Evolutionary conservation across 2,888 invertebrate genomes (phyloP).

Genomic region (Leptinotarsa juncta): DNA sequence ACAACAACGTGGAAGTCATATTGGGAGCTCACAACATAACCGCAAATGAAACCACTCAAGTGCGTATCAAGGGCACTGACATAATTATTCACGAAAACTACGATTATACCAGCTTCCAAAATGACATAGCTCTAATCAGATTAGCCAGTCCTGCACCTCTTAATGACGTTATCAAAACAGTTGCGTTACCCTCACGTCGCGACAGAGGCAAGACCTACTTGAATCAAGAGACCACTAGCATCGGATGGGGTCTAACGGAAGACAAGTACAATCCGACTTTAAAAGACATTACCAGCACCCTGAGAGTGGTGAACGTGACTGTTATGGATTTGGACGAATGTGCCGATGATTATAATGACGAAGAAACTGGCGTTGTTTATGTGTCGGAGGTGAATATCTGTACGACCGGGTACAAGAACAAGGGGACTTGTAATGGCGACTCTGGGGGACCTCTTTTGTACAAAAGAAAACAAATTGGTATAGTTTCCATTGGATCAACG

Average conservation of each 20-base stretch:
- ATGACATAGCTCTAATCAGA: constrained; percentile 52
- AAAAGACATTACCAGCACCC: constrained; percentile 47
- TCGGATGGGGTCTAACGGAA: constrained; percentile 53
- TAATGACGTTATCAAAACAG: constrained; percentile 44
- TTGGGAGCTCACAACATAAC: constrained; percentile 54
- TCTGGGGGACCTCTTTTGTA: constrained; percentile 51
- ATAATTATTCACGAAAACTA: constrained; percentile 50
- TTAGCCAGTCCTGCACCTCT: constrained; percentile 43
- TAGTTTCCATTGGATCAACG: constrained; percentile 50
- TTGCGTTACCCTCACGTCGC: constrained; percentile 46
- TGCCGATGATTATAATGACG: constrained; percentile 47
- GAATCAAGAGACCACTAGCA: constrained; percentile 37
- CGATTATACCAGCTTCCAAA: constrained; percentile 37
- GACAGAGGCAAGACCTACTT: constrained; percentile 38
- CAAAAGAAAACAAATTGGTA: constrained; percentile 45
- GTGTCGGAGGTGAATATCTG: constrained; percentile 50
- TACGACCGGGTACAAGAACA: constrained; percentile 49
- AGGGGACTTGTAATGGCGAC: constrained; percentile 53
- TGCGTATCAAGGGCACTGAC: constrained; percentile 32
- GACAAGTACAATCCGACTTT: constrained; percentile 45
- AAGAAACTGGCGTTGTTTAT: constrained; percentile 38
- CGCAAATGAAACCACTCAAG: constrained; percentile 42
- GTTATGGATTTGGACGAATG: constrained; percentile 46
- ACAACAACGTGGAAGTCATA: constrained; percentile 46
- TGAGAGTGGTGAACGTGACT: constrained; percentile 46